Conservation (phyloP, 2,113 vertebrate genomes). For the Chaetodon auriga region DNA sequence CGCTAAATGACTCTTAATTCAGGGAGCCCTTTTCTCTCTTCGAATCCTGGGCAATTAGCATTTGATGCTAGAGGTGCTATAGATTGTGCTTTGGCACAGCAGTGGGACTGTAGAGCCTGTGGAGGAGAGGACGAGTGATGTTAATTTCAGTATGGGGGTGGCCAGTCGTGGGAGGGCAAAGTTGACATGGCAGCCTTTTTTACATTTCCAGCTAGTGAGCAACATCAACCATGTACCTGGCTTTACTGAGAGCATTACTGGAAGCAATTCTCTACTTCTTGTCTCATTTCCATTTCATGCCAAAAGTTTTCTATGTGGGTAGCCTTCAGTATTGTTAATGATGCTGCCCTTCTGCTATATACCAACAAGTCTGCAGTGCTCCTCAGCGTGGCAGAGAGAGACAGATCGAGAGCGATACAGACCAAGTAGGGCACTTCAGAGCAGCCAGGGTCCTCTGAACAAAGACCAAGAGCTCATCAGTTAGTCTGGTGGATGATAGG, state of each 20-base stretch:
- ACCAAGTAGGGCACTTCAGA: slow-evolving; percentile 53
- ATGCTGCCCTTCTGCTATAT: slow-evolving; percentile 56
- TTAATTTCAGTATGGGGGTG: slow-evolving; percentile 74
- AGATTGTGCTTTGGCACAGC: slow-evolving; percentile 71
- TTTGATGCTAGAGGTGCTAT: slow-evolving; percentile 72
- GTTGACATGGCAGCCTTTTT: slow-evolving; percentile 56
- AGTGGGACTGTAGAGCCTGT: slow-evolving; percentile 57
- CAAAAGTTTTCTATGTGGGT: slow-evolving; percentile 47
- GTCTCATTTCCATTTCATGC: slow-evolving; percentile 66
- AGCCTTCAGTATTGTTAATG: slow-evolving; percentile 61
- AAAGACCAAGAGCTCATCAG: slow-evolving; percentile 51
- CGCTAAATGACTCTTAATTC: slow-evolving; percentile 82
- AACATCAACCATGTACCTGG: slow-evolving; percentile 44
- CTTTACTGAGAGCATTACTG: slow-evolving; percentile 34
- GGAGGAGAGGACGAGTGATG: slow-evolving; percentile 66
- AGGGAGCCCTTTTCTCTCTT: slow-evolving; percentile 61
- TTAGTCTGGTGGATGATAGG: slow-evolving; percentile 55
- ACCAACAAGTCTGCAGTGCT: slow-evolving; percentile 34
- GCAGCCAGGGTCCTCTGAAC: slow-evolving; percentile 43
- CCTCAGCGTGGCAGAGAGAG: slow-evolving; percentile 28
- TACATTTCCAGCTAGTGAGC: slow-evolving; percentile 50
- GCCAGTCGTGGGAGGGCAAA: slow-evolving; percentile 63
- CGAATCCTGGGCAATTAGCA: slow-evolving; percentile 72
- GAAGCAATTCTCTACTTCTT: background rate
- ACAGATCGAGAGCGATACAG: slow-evolving; percentile 27